These are phyloP conservation scores for Myotis daubentonii DNA, from an alignment of 2,797 vertebrate species.

Conservation along the genomic window DNA sequence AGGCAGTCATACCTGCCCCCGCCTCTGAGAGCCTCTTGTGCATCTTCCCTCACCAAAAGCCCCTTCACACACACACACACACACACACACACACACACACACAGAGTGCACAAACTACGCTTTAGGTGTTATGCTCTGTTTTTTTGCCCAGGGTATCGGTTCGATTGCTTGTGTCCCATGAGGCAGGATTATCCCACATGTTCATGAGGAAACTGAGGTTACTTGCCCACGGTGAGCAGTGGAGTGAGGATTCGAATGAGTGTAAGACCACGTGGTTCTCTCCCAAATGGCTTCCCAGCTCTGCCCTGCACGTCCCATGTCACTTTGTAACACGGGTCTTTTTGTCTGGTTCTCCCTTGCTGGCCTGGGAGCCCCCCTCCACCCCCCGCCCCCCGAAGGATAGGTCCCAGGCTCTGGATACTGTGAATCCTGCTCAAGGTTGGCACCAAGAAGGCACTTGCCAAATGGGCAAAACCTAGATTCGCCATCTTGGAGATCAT, in stretches of 20 bases:
- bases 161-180: background rate
- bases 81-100: background rate
- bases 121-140: background rate
- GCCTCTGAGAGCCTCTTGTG: background rate
- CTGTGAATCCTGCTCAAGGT: background rate
- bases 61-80: background rate
- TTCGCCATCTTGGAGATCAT: background rate
- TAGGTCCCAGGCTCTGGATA: background rate
- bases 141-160: background rate
- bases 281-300: too few relatives aligned
- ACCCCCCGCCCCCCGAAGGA: too few relatives aligned
- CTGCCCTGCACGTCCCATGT: background rate
- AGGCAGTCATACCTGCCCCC: too few relatives aligned
- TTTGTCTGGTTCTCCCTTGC: background rate
- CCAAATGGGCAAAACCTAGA: background rate
- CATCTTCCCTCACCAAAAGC: background rate
- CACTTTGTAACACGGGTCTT: background rate
- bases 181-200: background rate
- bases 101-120: background rate
- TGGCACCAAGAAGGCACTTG: background rate
- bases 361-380: too few relatives aligned
- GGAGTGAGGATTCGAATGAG: background rate
- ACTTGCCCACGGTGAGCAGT: background rate
- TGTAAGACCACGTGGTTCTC: background rate
- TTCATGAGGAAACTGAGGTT: conserved; percentile 8